These are phyloP conservation scores for Smittia sp. DNA, from an alignment of 2,888 invertebrate genomes.

Conservation along the genomic window DNA sequence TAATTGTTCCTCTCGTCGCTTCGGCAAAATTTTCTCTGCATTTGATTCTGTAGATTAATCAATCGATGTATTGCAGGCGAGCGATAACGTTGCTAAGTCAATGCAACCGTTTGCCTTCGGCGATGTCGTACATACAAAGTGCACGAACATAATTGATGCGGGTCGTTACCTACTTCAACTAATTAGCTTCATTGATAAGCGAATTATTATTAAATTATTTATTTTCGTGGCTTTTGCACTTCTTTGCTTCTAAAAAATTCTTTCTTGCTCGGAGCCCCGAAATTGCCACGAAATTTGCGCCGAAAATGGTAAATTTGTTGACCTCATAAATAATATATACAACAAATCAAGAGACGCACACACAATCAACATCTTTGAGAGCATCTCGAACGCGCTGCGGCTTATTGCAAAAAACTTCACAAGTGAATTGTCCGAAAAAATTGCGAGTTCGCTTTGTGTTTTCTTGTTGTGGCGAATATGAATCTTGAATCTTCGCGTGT, in stretches of 20 bases:
- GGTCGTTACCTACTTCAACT: not conserved
- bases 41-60: too few relatives aligned
- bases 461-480: slow-evolving; percentile 2
- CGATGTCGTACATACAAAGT: too few relatives aligned
- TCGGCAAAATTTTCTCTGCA: too few relatives aligned
- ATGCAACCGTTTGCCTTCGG: too few relatives aligned
- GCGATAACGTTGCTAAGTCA: too few relatives aligned
- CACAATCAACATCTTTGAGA: not conserved
- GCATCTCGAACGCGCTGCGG: not conserved
- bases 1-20: too few relatives aligned
- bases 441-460: not conserved
- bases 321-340: slow-evolving; percentile 9
- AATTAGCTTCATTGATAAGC: not conserved
- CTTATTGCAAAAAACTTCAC: slow-evolving; percentile 3
- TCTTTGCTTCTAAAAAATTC: not conserved
- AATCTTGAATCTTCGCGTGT: slow-evolving; percentile 8
- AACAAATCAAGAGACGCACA: slow-evolving; percentile 12
- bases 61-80: too few relatives aligned
- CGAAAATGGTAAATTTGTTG: slow-evolving; percentile 5
- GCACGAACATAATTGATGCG: too few relatives aligned
- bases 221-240: not conserved
- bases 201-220: not conserved
- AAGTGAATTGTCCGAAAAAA: slow-evolving; percentile 5
- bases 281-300: not conserved
- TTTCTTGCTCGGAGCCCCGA: not conserved